phyloP scores from a whole-genome alignment of 2,113 vertebrate genomes.

The Sus scrofa region DNA sequence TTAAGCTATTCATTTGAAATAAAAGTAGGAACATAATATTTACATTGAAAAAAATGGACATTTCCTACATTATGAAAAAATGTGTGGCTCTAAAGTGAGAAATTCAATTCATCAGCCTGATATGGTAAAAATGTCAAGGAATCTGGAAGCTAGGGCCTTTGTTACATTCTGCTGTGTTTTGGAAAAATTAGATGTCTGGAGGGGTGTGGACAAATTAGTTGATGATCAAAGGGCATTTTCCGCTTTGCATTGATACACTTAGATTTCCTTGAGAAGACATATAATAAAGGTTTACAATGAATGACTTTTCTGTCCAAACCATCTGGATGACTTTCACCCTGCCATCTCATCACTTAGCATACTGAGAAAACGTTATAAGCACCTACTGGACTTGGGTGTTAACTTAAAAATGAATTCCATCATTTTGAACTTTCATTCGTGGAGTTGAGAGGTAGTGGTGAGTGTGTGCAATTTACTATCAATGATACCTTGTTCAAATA shows the following conservation, averaged over 20 bases:
- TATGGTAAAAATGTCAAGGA: background rate
- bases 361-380: background rate
- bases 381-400: background rate
- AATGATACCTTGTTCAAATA: background rate
- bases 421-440: background rate
- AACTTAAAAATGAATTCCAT: background rate
- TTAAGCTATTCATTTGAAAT: conserved; percentile 4
- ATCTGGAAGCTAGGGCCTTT: background rate
- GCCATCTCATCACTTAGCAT: background rate
- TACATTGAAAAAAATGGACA: background rate
- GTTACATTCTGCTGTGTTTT: background rate
- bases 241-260: background rate
- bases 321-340: background rate
- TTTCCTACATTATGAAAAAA: background rate
- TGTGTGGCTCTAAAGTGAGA: background rate
- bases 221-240: background rate
- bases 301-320: background rate
- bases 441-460: background rate
- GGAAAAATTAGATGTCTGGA: background rate
- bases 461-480: background rate
- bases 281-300: background rate
- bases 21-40: background rate
- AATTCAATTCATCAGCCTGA: background rate
- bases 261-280: background rate
- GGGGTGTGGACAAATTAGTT: background rate